Evolutionary conservation across 2,888 invertebrate genomes (phyloP), one percentile per base, ranked within the genome.

Genomic region (Patella caerulea): DNA sequence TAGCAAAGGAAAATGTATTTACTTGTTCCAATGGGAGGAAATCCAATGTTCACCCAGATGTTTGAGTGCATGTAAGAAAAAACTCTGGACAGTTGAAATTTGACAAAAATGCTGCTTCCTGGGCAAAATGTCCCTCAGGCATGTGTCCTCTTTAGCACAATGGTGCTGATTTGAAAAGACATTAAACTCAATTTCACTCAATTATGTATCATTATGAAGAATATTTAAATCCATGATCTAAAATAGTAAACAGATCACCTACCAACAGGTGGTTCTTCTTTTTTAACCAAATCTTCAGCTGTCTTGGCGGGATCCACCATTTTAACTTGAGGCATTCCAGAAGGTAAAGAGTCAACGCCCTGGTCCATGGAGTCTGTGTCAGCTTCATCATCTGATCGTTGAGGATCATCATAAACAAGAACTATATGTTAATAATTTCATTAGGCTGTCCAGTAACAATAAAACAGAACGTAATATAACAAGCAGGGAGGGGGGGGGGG

Each of bases 261-360:
- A 81, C 78, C 59, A 78, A 77, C 70, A 59, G 71, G 59, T 73
- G 83, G 81, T 72, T 86, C 83, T 55, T 87, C 87, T 77, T 87
- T 84, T 34, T 85, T 85, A 52, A 81, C 76, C 17, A 77, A 73
- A 54, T 88, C 88, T 78, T 96, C 96, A 83, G 96, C 80, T 3
- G 97, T 97, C 86, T 96, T 94, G 12, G 97, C 97, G 56, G 98
- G 98, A 90, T 96, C 96, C 80, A 98, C 97, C 93, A 97, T 97
- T 93, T 97, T 97, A 88, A 98, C 97, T 83, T 97, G 97, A 56
- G 98, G 98, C 93, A 98, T 94, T 81, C 97, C 97, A 77, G 86
- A 85, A 52, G 75, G 69, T 3, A 86, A 86, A 14, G 88, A 84
- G 70, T 86, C 85, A 76, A 85, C 83, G 15, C 83, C 86, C 70